phyloP scores from a whole-genome alignment of 2,888 invertebrate species.

The Lamproptera curius region DNA sequence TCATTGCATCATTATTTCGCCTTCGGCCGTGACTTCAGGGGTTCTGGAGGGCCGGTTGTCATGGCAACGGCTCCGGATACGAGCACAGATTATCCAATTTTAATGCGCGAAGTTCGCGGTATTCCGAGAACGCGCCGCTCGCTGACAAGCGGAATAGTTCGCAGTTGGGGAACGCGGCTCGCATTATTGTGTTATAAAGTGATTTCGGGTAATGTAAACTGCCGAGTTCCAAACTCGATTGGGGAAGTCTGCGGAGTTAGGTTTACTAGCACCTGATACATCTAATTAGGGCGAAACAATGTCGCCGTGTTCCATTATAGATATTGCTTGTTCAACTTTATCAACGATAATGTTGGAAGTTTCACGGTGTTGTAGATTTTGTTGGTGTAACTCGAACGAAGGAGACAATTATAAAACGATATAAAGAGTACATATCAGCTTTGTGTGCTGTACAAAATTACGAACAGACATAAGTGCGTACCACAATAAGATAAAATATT shows the following conservation, averaged over 20 bases:
- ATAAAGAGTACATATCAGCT: too few relatives aligned
- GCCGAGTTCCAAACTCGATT: slow-evolving; percentile 47
- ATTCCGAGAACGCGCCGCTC: slow-evolving; percentile 57
- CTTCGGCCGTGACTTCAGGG: slow-evolving; percentile 51
- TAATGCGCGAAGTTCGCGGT: slow-evolving; percentile 45
- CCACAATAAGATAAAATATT: too few relatives aligned
- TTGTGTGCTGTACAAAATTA: too few relatives aligned
- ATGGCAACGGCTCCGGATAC: slow-evolving; percentile 57
- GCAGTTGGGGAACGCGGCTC: slow-evolving; percentile 41
- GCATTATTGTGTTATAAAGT: slow-evolving; percentile 56
- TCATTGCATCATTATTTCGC: slow-evolving; percentile 64
- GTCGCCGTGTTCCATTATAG: not conserved
- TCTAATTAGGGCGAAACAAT: not conserved
- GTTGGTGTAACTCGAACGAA: too few relatives aligned
- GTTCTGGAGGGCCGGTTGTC: slow-evolving; percentile 50
- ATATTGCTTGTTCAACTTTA: too few relatives aligned
- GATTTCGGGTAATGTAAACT: slow-evolving; percentile 48
- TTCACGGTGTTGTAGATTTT: too few relatives aligned
- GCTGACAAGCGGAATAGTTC: slow-evolving; percentile 65
- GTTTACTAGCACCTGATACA: not conserved
- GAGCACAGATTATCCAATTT: slow-evolving; percentile 45
- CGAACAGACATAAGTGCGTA: too few relatives aligned
- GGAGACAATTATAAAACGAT: too few relatives aligned
- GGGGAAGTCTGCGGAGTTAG: slow-evolving; percentile 21
- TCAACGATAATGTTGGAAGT: too few relatives aligned